phyloP scores from a whole-genome alignment of 2,797 vertebrate genomes.

The Molossus alvarezi region DNA sequence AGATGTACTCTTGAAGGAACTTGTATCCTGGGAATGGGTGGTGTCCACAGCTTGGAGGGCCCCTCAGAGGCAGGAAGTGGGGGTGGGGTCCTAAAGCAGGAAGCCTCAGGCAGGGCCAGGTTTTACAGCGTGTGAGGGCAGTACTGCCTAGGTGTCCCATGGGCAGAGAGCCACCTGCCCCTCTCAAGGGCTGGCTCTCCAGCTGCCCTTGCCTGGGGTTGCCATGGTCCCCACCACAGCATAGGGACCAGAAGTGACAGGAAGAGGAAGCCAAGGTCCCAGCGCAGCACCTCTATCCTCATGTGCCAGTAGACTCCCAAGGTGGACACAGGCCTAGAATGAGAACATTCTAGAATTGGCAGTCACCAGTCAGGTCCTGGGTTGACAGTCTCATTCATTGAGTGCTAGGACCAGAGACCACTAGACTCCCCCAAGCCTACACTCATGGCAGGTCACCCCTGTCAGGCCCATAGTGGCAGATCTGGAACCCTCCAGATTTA shows the following conservation, averaged over 20 bases:
- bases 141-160: background rate
- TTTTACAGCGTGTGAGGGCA: background rate
- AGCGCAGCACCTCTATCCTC: background rate
- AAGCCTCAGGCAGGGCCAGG: background rate
- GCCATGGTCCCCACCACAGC: background rate
- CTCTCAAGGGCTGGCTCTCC: background rate
- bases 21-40: background rate
- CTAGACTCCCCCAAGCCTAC: background rate
- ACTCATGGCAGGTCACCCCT: background rate
- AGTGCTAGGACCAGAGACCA: background rate
- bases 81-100: background rate
- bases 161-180: background rate
- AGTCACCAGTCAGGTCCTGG: background rate
- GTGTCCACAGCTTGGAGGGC: background rate
- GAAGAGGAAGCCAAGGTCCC: constrained; percentile 16
- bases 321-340: background rate
- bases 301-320: background rate
- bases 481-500: background rate
- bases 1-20: background rate
- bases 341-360: background rate
- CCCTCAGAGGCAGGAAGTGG: background rate
- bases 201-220: background rate
- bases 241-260: background rate
- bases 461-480: background rate
- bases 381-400: background rate